These are phyloP conservation scores for Bellardia bayeri DNA, from an alignment of 2,888 invertebrate species.

Conservation along the genomic window DNA sequence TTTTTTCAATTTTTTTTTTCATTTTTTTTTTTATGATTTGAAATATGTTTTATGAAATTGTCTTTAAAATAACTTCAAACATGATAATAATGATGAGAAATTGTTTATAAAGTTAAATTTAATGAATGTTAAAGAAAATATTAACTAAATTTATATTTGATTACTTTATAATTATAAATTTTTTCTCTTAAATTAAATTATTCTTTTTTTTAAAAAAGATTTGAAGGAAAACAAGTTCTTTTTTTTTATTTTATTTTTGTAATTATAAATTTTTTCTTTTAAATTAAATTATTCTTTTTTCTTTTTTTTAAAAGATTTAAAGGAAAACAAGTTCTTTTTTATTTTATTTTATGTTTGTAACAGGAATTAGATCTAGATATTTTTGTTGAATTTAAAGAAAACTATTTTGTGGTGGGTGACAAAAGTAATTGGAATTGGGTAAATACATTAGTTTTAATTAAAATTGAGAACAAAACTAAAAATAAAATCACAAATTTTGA, in stretches of 20 bases:
- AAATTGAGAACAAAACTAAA: no score
- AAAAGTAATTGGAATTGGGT: no score
- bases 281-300: conserved; percentile 42
- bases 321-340: conserved; percentile 6
- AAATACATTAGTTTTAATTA: no score
- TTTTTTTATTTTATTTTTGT: neutral
- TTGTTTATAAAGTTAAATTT: conserved; percentile 24
- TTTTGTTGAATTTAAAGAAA: no score
- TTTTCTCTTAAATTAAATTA: conserved; percentile 33
- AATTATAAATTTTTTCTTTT: neutral
- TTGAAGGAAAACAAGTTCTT: conserved; percentile 10
- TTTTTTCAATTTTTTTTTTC: neutral
- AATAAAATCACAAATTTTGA: no score
- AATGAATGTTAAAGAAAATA: conserved; percentile 11
- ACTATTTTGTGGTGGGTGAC: no score
- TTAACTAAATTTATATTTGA: conserved; percentile 1
- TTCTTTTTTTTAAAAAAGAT: conserved; percentile 3
- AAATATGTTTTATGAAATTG: conserved; percentile 22
- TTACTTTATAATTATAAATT: neutral
- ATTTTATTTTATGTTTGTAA: neutral
- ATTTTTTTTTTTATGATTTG: conserved; percentile 3
- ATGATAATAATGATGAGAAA: conserved; percentile 7
- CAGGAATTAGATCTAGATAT: no score
- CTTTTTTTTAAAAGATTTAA: conserved; percentile 10
- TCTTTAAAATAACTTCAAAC: conserved; percentile 10